Percentiles rank a stretch among this genome's conserved stretches.
Conservation (phyloP, 2,113 vertebrate genomes). For the Scomber scombrus region DNA sequence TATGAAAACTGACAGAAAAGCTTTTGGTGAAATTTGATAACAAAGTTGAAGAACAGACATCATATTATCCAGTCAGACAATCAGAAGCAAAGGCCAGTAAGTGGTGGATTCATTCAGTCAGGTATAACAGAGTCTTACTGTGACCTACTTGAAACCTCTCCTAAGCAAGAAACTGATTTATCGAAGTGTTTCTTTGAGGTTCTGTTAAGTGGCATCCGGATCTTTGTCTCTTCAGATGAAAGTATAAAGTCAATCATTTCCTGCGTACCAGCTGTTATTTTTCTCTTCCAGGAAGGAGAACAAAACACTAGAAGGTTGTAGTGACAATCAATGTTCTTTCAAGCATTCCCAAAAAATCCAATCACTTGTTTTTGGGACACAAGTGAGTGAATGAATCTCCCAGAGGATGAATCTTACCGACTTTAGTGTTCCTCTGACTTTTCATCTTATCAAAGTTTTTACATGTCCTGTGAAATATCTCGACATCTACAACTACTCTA, state of each 20-base stretch:
- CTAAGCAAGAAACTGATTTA: neutral
- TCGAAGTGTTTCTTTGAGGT: neutral
- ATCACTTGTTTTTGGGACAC: neutral
- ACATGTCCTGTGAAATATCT: no score
- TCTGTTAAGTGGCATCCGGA: conserved; percentile 1
- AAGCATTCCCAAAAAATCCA: conserved; percentile 6
- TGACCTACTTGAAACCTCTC: neutral
- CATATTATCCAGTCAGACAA: no score
- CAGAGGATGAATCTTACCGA: no score
- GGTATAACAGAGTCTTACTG: neutral
- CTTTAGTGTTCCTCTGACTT: no score
- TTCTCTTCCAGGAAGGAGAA: neutral
- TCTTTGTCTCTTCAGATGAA: conserved; percentile 1
- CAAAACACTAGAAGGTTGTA: neutral
- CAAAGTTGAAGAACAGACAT: no score
- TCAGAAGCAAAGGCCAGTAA: neutral
- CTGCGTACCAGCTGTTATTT: conserved; percentile 4
- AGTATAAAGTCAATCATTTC: neutral
- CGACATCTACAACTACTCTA: no score
- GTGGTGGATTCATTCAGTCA: neutral
- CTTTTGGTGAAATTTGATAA: no score
- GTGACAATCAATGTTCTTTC: neutral
- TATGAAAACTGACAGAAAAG: no score
- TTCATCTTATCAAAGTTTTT: no score
- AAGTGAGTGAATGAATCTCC: neutral